These are phyloP conservation scores for Tretioscincus oriximinensis DNA, from an alignment of 2,113 vertebrate species.

Conservation along the genomic window DNA sequence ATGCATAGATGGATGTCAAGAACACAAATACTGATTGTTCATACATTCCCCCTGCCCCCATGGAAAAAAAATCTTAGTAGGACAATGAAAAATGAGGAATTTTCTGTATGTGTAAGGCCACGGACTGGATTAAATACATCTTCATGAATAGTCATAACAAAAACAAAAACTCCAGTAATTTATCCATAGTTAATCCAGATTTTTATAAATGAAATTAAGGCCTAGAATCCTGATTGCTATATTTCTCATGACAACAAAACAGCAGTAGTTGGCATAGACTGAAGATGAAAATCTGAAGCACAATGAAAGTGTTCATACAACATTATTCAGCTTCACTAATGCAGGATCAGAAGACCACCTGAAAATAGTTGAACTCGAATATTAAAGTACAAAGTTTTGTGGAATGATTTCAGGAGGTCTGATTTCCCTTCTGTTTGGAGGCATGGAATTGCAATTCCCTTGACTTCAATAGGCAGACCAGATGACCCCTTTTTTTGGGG, in stretches of 20 bases:
- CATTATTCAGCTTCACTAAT: too few species aligned
- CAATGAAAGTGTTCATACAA: too few species aligned
- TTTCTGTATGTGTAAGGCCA: not conserved
- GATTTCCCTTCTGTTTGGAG: too few species aligned
- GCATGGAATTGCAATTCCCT: too few species aligned
- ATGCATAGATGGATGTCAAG: constrained; percentile 69
- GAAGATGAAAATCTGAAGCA: not conserved
- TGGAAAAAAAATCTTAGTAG: constrained; percentile 25
- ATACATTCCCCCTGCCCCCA: constrained; percentile 22
- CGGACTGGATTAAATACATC: not conserved
- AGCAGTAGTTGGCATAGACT: not conserved
- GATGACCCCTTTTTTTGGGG: too few species aligned
- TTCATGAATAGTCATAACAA: not conserved
- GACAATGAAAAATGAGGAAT: not conserved
- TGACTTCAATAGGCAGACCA: too few species aligned
- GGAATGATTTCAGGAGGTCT: too few species aligned
- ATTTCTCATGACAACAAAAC: constrained; percentile 3
- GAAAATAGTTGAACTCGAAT: too few species aligned
- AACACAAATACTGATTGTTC: constrained; percentile 63
- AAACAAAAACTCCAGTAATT: not conserved
- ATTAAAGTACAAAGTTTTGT: too few species aligned
- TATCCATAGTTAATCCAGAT: not conserved
- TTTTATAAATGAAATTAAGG: not conserved
- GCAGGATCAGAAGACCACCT: too few species aligned
- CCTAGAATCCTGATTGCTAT: not conserved